Evolutionary conservation across 1,140 invertebrate genomes (phyloP), one percentile per base, ranked within the genome.

Genomic region (Leptinotarsa undecemlineata): DNA sequence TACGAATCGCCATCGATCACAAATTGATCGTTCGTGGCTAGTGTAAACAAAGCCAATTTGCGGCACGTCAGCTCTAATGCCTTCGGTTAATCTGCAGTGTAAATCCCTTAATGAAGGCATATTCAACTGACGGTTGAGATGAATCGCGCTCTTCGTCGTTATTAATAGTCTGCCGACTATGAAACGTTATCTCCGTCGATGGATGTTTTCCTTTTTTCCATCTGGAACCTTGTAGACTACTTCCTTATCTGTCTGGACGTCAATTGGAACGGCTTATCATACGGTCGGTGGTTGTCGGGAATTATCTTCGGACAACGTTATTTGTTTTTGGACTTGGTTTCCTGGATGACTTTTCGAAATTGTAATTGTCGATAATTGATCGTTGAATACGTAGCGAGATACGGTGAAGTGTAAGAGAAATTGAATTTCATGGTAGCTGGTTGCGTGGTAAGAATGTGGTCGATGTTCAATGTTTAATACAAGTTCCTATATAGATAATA

Each of bases 11-110:
- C 15, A 57, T 57, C 51, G 15, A 15, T 57, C 51, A 57, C 51
- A 57, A 57, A 57, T 15, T 57, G 51, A 57, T 57, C 15, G 51
- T 57, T 57, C 51, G 4, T 15, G 15, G 51, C 51, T 15, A 57
- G 51, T 57, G 51, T 57, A 57, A 57, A 57, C 51, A 57, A 57
- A 57, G 51, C 51, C 51, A 57, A 57, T 57, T 57, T 57, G 51
- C 51, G 51, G 51, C 51, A 15, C n/a, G 51, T 19, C 51, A 57
- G 6, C 51, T 15, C n/a, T 15, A 57, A 57, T 57, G 51, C 51
- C 51, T 57, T 57, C 51, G n/a, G 51, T 57, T 57, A 57, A 57
- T 57, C 51, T 57, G 15, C 51, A 19, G 51, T 42, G 51, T 57
- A 57, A 57, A 57, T 57, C 51, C 51, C 51, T 57, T 57, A 57